These are phyloP conservation scores for Archips xylosteana DNA, from an alignment of 2,888 invertebrate species.

Conservation along the genomic window DNA sequence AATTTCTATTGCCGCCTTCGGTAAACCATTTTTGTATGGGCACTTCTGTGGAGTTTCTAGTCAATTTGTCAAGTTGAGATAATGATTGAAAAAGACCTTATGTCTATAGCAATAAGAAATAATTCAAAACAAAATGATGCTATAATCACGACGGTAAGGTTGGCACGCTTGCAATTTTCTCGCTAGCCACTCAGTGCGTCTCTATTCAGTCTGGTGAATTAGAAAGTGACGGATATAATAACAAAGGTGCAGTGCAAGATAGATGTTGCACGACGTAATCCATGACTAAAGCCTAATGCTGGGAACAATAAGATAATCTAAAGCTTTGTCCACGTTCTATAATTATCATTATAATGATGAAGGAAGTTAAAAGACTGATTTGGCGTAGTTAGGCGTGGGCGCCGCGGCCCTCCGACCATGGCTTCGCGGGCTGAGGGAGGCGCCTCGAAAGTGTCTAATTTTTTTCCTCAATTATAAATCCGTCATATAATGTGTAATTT, in stretches of 20 bases:
- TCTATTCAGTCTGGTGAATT: neutral
- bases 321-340: neutral
- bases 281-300: constrained; percentile 1
- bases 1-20: neutral
- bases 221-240: neutral
- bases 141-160: neutral
- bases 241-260: neutral
- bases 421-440: too few species aligned
- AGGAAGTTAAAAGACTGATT: neutral
- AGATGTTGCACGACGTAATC: constrained; percentile 1
- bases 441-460: too few species aligned
- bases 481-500: too few species aligned
- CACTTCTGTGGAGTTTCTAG: constrained; percentile 33
- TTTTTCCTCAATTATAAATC: too few species aligned
- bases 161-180: neutral
- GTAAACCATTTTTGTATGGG: constrained; percentile 7
- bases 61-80: constrained; percentile 21
- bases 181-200: neutral
- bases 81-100: constrained; percentile 15
- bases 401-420: too few species aligned
- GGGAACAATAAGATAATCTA: neutral
- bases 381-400: too few species aligned
- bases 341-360: neutral
- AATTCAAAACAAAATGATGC: neutral
- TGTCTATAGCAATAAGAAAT: neutral